Evolutionary conservation across 1,140 invertebrate species (phyloP).

Genomic region (Pseudomyrmex dendroicus): DNA sequence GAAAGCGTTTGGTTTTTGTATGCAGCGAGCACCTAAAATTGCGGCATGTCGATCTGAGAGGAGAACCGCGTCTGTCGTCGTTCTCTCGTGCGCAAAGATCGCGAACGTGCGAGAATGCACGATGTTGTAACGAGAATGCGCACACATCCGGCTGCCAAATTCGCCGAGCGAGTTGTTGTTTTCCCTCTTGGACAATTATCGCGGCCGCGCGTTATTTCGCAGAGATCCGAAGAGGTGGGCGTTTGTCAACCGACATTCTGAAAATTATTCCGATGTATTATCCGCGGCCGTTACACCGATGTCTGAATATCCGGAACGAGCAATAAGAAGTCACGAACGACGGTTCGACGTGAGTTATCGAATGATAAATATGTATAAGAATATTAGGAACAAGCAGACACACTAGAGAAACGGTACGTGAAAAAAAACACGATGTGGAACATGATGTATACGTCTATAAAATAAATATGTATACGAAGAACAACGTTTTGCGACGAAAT

Average conservation of each 20-base stretch:
- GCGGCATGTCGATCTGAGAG: conserved; percentile 1
- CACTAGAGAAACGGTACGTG: neutral
- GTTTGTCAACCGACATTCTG: neutral
- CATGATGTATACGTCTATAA: too few species aligned
- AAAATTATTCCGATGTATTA: neutral
- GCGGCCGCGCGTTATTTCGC: neutral
- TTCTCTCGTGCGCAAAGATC: conserved; percentile 26
- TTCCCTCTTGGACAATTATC: conserved; percentile 6
- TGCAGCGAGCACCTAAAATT: conserved; percentile 7
- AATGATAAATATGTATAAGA: conserved; percentile 5
- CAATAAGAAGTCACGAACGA: neutral
- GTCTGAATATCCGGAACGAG: neutral
- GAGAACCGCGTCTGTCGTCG: neutral
- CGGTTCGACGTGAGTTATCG: neutral
- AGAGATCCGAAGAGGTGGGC: neutral
- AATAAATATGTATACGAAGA: too few species aligned
- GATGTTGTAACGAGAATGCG: conserved; percentile 12
- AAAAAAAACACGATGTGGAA: neutral
- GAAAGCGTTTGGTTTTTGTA: conserved; percentile 18
- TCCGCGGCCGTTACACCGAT: neutral
- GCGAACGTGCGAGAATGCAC: conserved; percentile 51
- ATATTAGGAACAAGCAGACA: neutral
- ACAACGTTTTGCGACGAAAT: too few species aligned
- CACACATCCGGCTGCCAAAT: conserved; percentile 48
- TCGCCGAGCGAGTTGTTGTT: conserved; percentile 22